phyloP scores from a whole-genome alignment of 2,113 vertebrate species.

The Dicaeum eximium region DNA sequence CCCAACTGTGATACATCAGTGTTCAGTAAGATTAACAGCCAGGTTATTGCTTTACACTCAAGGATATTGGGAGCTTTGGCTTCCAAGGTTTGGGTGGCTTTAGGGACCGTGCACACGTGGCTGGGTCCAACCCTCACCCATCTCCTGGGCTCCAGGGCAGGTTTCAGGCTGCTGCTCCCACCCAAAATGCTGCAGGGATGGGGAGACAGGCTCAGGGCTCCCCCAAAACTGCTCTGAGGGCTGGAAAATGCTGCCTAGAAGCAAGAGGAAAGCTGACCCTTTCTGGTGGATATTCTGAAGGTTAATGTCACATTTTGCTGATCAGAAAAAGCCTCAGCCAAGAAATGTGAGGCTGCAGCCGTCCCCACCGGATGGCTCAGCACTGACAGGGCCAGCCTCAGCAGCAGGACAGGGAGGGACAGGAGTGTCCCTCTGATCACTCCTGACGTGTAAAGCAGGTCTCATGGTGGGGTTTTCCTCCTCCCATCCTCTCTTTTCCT shows the following conservation, averaged over 20 bases:
- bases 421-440: neutral
- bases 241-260: neutral
- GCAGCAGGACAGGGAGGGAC: neutral
- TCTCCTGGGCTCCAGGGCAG: neutral
- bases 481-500: neutral
- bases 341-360: neutral
- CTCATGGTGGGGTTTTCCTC: neutral
- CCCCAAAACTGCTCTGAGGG: neutral
- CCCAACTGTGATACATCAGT: neutral
- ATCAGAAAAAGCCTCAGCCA: neutral
- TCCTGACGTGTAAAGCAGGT: neutral
- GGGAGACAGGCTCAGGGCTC: neutral
- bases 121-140: neutral
- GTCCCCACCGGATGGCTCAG: neutral
- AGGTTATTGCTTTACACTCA: neutral
- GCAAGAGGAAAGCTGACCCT: neutral
- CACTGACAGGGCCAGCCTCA: neutral
- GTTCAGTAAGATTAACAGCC: accelerated
- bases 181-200: accelerated
- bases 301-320: neutral
- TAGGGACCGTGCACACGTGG: accelerated
- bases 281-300: neutral
- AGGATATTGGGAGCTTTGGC: neutral
- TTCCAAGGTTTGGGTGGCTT: neutral
- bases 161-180: neutral